phyloP scores from a whole-genome alignment of 2,113 vertebrate genomes.

The Chitala chitala region DNA sequence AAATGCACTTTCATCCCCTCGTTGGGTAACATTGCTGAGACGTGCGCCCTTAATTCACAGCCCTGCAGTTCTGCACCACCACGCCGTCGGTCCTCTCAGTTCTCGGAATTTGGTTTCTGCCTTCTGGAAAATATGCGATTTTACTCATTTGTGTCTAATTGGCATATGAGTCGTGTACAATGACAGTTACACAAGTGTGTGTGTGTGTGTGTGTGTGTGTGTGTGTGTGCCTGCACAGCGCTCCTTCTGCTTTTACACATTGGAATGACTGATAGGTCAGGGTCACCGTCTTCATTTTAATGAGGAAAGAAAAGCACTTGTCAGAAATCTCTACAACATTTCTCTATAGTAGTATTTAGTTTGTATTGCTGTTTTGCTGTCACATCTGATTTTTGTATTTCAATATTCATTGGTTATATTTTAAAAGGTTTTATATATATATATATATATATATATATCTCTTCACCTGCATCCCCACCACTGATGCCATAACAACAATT shows the following conservation, averaged over 20 bases:
- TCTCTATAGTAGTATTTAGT: neutral
- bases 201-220: too few species aligned
- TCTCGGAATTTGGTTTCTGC: neutral
- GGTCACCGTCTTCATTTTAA: neutral
- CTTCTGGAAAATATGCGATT: conserved; percentile 1
- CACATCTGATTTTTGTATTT: neutral
- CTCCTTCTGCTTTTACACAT: neutral
- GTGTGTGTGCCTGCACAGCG: too few species aligned
- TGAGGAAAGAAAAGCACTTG: neutral
- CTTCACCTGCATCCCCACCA: too few species aligned
- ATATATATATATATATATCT: neutral
- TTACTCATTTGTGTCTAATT: neutral
- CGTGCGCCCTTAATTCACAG: neutral
- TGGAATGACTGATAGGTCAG: neutral
- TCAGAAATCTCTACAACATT: neutral
- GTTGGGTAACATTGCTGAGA: neutral
- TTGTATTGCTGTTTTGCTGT: neutral
- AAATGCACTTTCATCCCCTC: neutral
- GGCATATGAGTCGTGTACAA: neutral
- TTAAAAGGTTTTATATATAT: neutral
- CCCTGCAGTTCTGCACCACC: neutral
- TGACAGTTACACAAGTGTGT: neutral
- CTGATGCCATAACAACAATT: too few species aligned
- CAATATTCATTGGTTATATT: neutral
- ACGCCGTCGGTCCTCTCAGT: neutral